Base-by-base conservation (phyloP, 2,888 invertebrate genomes). In the Agriopis leucophaearia region DNA sequence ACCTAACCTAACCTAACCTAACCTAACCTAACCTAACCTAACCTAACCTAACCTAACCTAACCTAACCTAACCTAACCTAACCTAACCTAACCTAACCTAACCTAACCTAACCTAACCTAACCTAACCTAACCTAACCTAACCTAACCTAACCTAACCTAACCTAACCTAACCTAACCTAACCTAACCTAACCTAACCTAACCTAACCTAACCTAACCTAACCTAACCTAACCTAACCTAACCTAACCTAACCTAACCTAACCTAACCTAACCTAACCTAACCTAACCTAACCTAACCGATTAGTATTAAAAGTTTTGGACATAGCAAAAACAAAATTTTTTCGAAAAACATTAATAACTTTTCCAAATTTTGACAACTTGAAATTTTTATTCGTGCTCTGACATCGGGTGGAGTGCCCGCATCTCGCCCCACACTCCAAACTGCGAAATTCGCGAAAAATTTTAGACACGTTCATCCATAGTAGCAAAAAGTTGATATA, bases 111-210 rank as follows among this genome's bases (percentile, higher is more conserved):
- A 66, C 58, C 27, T 64, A 48, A 51, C 65, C 66, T 65, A 70
- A 67, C 73, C 67, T 69, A 70, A 69, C 66, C 60, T 60, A 64
- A 64, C 74, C 71, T 71, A 71, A 68, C 71, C 70, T 71, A 71
- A 67, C 71, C 71, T 72, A 71, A 67, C 70, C 71, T 69, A 69
- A 72, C 73, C 72, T 71, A 73, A 71, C 44, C 36, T 36, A 47
- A 47, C 47, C 16, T 47, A 15, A 16, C 47, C 47, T 47, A 16
- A 16, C 16, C 47, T 15, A 47, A 16, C 16, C 47, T 47, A 47
- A 47, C 47, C 47, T 47, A 47, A 47, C 47, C 47, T 47, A 47
- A 47, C 47, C 47, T 47, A 47, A 47, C 47, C 47, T 47, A 47
- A 47, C 47, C 47, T 47, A 47, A 47, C 47, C 47, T 47, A 47